Percentiles rank a stretch among this genome's conserved stretches.
phyloP scores from a whole-genome alignment of 2,888 invertebrate species.

The Protonemura montana region DNA sequence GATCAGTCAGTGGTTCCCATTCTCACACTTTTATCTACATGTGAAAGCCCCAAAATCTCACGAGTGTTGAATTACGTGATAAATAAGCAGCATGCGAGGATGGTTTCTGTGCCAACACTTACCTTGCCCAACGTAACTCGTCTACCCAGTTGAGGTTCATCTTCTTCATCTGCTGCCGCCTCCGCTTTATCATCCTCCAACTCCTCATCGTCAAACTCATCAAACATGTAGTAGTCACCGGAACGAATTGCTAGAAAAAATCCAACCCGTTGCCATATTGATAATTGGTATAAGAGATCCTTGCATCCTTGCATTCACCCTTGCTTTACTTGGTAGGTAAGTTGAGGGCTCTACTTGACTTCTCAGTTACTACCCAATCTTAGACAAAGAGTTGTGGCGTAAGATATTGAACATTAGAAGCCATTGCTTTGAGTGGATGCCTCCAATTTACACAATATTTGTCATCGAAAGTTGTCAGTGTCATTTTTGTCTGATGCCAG shows the following conservation, averaged over 20 bases:
- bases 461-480: too few species aligned
- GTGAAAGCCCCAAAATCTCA: conserved; percentile 39
- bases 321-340: too few species aligned
- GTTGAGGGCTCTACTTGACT: too few species aligned
- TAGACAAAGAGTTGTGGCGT: too few species aligned
- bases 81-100: conserved; percentile 40
- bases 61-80: conserved; percentile 28
- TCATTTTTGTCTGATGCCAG: too few species aligned
- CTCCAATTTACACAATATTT: too few species aligned
- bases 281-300: not conserved
- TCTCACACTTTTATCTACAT: not conserved
- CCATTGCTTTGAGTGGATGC: too few species aligned
- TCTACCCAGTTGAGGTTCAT: conserved; percentile 61
- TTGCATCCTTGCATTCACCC: too few species aligned
- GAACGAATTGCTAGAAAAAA: conserved; percentile 85
- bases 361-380: too few species aligned
- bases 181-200: conserved; percentile 65
- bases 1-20: not conserved
- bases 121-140: conserved; percentile 60
- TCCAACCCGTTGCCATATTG: not conserved
- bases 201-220: conserved; percentile 85
- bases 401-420: too few species aligned
- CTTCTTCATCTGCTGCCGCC: conserved; percentile 55
- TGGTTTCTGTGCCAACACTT: conserved; percentile 49
- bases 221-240: conserved; percentile 99